Conservation (phyloP, 2,888 invertebrate genomes). For the Rugalucina vietnamica region DNA sequence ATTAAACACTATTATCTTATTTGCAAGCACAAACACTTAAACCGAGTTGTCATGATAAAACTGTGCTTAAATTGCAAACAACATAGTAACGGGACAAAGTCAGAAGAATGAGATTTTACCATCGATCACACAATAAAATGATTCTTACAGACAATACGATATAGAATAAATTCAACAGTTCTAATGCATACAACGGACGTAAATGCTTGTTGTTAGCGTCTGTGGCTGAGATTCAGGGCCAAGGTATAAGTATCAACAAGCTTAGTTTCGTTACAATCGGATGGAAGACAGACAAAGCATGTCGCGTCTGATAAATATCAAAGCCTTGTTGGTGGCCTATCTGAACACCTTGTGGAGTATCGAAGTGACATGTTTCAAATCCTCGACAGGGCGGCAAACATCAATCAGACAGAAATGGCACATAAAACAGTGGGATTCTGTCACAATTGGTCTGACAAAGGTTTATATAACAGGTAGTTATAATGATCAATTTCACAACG, state of each 20-base stretch:
- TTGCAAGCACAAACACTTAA: neutral
- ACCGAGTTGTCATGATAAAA: neutral
- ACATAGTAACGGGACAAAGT: neutral
- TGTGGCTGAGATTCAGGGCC: too few relatives aligned
- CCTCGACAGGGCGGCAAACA: neutral
- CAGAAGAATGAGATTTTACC: neutral
- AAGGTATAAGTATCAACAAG: too few relatives aligned
- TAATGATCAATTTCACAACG: neutral
- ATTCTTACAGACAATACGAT: too few relatives aligned
- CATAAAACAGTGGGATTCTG: neutral
- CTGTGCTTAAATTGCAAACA: neutral
- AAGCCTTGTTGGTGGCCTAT: neutral
- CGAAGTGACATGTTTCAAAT: conserved; percentile 2
- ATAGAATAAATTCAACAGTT: too few relatives aligned
- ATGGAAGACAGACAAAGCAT: too few relatives aligned
- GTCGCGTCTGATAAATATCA: too few relatives aligned
- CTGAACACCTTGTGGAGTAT: neutral
- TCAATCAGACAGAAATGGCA: neutral
- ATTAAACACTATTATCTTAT: neutral
- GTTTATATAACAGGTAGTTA: conserved; percentile 4
- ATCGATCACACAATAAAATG: too few relatives aligned
- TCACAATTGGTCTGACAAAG: neutral
- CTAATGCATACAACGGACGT: too few relatives aligned
- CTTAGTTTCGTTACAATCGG: too few relatives aligned
- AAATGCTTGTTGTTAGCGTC: too few relatives aligned